Evolutionary conservation across 64 coral and sea anemone genomes (phyloP), one percentile per base, ranked within the genome.

Genomic region (Stichodactyla helianthus): DNA sequence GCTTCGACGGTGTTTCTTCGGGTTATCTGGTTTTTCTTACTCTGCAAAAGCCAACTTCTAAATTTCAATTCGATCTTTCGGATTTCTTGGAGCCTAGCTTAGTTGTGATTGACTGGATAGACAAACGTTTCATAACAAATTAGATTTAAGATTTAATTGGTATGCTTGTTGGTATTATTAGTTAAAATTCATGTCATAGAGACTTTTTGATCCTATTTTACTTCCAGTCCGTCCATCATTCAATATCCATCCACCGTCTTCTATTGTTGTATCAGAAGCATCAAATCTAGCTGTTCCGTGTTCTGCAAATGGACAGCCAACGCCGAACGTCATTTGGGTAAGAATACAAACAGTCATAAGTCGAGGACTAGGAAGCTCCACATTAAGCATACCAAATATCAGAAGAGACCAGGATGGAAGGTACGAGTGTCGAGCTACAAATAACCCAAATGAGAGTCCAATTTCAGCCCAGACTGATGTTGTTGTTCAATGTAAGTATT

Each of bases 381-480:
- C 83, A 57, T 51, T 84, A 23, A 84, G 19, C 14, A 84, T 84
- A 27, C 13, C 23, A 10, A 62, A 26, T 16, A 84, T 84, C 23
- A 62, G 5, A 51, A 84, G 83, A 31, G 18, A 84, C 26, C 83
- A 84, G 27, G 50, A 57, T 63, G 83, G 83, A 51, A 84, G 0
- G 55, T 84, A 84, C 15, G 54, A 59, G 4, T 84, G 83, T 12
- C 59, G 15, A 20, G 83, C 83, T 16, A 59, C 11, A 58, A 84
- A 84, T 55, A 84, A 84, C 25, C 83, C 83, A 84, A 84, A 84
- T 10, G 53, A 84, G 27, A 62, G 18, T 5, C 83, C 83, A 17
- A 28, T 59, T 59, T 54, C 53, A 15, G 55, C 55, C 0, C 54
- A 14, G n/a, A 84, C 59, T 51, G 20, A 20, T n/a, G 55, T 84